A percentile compares a stretch with the other conserved stretches of the same genome.
Conservation (phyloP, 2,888 invertebrate genomes). For the Leptopilina drosophilae region DNA sequence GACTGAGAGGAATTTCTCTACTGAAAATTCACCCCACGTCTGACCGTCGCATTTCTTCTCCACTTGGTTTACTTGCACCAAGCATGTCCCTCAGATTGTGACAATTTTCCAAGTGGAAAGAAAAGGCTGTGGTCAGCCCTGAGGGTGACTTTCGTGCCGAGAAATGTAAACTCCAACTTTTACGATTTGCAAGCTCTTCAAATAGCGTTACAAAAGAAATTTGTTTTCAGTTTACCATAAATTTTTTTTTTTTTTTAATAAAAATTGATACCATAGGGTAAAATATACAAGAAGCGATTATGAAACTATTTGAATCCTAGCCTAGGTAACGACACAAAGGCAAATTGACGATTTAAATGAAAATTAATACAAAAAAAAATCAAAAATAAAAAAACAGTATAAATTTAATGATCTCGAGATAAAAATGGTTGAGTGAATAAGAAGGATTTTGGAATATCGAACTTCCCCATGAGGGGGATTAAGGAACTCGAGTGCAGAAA, state of each 20-base stretch:
- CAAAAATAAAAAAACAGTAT: neutral
- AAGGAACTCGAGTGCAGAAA: constrained; percentile 8
- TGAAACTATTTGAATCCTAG: no score
- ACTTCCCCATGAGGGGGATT: neutral
- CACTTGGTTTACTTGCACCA: constrained; percentile 22
- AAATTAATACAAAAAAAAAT: neutral
- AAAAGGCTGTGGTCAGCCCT: neutral
- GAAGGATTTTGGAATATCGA: constrained; percentile 9
- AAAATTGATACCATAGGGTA: no score
- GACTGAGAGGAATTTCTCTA: constrained; percentile 7
- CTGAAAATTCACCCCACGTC: constrained; percentile 15
- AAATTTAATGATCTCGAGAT: constrained; percentile 1
- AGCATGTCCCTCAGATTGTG: constrained; percentile 26
- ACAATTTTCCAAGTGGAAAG: constrained; percentile 31
- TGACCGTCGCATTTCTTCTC: neutral
- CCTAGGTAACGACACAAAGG: no score
- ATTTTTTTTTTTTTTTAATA: no score
- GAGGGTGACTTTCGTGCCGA: neutral
- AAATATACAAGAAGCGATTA: no score
- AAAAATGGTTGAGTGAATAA: constrained; percentile 19
- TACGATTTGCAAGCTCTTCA: neutral
- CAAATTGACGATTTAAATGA: neutral
- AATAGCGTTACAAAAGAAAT: no score
- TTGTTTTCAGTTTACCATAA: no score
- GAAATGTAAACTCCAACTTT: neutral